phyloP scores from a whole-genome alignment of 2,113 vertebrate genomes.

The Sapayoa aenigma region DNA sequence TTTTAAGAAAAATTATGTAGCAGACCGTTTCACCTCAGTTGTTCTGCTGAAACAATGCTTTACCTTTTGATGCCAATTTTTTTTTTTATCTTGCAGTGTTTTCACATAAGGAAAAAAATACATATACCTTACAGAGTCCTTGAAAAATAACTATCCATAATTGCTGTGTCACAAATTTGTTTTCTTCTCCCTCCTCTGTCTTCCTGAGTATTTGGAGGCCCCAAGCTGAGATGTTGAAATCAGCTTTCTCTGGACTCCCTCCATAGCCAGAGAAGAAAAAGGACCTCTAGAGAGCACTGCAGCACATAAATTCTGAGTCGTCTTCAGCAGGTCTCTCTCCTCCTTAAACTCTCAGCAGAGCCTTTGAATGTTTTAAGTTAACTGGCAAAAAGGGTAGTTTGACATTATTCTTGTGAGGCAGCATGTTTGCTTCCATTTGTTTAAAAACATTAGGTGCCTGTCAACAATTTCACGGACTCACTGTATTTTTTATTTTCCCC shows the following conservation, averaged over 20 bases:
- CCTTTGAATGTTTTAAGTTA: background rate
- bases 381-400: background rate
- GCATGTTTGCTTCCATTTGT: background rate
- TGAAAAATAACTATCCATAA: background rate
- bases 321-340: background rate
- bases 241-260: background rate
- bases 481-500: background rate
- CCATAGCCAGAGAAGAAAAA: background rate
- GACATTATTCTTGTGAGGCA: background rate
- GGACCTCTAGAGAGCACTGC: slow-evolving; percentile 34
- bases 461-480: background rate
- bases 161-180: background rate
- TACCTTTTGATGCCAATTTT: background rate
- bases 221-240: background rate
- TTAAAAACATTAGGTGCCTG: background rate
- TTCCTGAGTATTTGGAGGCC: background rate
- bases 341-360: background rate
- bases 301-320: background rate
- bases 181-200: background rate
- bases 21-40: background rate
- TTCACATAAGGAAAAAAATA: background rate
- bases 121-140: background rate
- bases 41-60: background rate
- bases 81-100: background rate
- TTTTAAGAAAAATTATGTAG: background rate